A percentile compares a stretch with the other conserved stretches of the same genome.
Evolutionary conservation across 1,140 invertebrate genomes (phyloP).

Genomic region (Trichonephila inaurata): DNA sequence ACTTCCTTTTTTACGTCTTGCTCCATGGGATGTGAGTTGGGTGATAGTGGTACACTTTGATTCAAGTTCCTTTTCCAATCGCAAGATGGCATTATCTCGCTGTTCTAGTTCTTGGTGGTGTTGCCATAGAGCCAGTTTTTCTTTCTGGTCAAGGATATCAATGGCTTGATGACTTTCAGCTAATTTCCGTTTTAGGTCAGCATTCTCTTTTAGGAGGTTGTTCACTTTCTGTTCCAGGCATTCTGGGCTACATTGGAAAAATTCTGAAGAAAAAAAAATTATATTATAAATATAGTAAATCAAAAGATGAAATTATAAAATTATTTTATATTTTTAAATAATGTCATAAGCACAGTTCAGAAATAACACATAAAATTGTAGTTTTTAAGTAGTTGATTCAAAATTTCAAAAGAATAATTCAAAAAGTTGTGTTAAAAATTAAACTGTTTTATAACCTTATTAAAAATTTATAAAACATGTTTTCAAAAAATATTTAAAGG

Average conservation of each 20-base stretch:
- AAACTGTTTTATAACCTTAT: no score
- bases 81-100: constrained; percentile 37
- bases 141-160: constrained; percentile 68
- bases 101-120: constrained; percentile 71
- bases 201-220: constrained; percentile 51
- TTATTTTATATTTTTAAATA: no score
- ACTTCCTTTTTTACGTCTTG: constrained; percentile 42
- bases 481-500: no score
- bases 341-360: no score
- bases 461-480: no score
- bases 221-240: constrained; percentile 65
- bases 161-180: constrained; percentile 66
- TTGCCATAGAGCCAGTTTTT: constrained; percentile 70
- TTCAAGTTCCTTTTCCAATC: constrained; percentile 67
- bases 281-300: neutral
- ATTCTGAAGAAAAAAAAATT: constrained; percentile 47
- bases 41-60: constrained; percentile 10
- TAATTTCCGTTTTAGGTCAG: constrained; percentile 48
- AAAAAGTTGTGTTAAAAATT: no score
- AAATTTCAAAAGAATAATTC: no score
- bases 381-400: no score
- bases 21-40: constrained; percentile 1
- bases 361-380: no score
- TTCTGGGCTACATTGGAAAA: constrained; percentile 49
- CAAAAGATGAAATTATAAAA: neutral